phyloP scores from a whole-genome alignment of 2,113 vertebrate genomes.

The Neomonachus schauinslandi region DNA sequence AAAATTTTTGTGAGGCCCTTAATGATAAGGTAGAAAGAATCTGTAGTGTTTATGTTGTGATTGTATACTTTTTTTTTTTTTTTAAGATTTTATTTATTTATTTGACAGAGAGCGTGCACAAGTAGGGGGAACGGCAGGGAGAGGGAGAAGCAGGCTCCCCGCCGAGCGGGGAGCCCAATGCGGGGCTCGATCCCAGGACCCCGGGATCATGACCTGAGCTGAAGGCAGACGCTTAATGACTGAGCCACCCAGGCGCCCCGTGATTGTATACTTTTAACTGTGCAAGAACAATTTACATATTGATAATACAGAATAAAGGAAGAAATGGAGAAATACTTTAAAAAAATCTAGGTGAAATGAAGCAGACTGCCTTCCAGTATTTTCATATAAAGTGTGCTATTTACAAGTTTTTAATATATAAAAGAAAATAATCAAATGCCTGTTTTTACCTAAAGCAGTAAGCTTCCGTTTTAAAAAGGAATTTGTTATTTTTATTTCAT shows the following conservation, averaged over 20 bases:
- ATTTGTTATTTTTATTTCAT: background rate
- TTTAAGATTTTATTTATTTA: too few relatives aligned
- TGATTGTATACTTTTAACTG: background rate
- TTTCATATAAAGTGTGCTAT: background rate
- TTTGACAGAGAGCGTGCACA: too few relatives aligned
- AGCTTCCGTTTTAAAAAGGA: conserved; percentile 32
- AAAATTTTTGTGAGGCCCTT: background rate
- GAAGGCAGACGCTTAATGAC: too few relatives aligned
- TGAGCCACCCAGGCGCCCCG: too few relatives aligned
- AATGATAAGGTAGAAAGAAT: background rate
- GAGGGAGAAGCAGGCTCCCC: too few relatives aligned
- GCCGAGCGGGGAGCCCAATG: too few relatives aligned
- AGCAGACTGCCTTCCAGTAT: background rate
- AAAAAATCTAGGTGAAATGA: conserved; percentile 4
- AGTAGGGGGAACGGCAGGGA: too few relatives aligned
- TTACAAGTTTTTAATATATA: background rate
- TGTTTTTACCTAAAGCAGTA: background rate
- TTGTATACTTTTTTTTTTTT: background rate
- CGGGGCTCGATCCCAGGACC: too few relatives aligned
- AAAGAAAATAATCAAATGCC: background rate
- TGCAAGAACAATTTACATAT: background rate
- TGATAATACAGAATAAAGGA: background rate
- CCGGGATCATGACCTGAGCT: too few relatives aligned
- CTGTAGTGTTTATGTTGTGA: background rate
- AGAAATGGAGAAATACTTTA: background rate